A percentile compares a stretch with the other conserved stretches of the same genome.
Conservation (phyloP, 2,113 vertebrate genomes). For the Anguilla rostrata region DNA sequence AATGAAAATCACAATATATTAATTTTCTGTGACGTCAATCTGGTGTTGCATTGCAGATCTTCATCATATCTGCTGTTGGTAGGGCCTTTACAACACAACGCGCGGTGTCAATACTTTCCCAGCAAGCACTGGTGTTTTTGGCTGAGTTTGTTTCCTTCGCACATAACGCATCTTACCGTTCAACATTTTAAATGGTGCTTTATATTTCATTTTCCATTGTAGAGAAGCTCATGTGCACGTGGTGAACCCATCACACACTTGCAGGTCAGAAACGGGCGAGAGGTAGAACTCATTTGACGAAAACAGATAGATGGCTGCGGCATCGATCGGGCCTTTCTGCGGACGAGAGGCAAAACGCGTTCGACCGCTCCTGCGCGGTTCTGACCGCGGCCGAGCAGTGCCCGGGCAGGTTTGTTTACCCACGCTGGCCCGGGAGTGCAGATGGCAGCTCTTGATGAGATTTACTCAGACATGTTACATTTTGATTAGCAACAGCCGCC, state of each 20-base stretch:
- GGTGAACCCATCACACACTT: background rate
- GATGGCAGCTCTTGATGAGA: conserved; percentile 31
- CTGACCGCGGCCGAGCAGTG: background rate
- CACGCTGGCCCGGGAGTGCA: background rate
- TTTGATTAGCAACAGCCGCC: conserved; percentile 42
- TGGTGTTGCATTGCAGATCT: background rate
- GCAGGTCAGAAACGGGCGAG: background rate
- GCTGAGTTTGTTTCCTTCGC: background rate
- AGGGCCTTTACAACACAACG: background rate
- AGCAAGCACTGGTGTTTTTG: background rate
- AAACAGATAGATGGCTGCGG: background rate
- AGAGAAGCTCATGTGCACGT: background rate
- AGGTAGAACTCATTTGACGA: background rate
- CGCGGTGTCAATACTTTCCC: background rate
- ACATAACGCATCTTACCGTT: background rate
- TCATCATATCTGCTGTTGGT: background rate
- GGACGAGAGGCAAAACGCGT: background rate
- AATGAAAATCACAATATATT: background rate
- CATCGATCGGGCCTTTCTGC: background rate
- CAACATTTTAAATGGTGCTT: background rate
- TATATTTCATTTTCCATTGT: background rate
- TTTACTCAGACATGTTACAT: conserved; percentile 42
- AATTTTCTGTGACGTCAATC: background rate
- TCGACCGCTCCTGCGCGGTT: background rate
- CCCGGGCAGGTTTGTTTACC: background rate